Base-by-base conservation (phyloP, 2,797 vertebrate genomes). In the Aldrovandia affinis region DNA sequence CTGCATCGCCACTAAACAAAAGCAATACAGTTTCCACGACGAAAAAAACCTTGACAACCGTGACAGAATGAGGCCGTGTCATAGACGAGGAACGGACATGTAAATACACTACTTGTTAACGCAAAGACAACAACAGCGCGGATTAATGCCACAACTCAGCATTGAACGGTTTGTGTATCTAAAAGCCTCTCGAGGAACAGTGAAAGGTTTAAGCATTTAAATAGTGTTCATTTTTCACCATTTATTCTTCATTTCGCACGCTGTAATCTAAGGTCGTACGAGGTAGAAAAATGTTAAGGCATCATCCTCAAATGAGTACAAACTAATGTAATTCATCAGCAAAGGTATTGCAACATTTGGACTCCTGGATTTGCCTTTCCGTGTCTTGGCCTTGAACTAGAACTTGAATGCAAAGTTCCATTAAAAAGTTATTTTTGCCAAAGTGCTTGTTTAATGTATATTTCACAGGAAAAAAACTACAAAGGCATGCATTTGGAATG, bases 301-400 rank as follows among this genome's bases (percentile, higher is more conserved):
- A 50, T 81, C 47, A 86, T 81, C 36, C 47, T 70, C 30, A 61
- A 84, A 36, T 80, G 14, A 85, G 61, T 61, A 63, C n/a, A 68
- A 82, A 33, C 78, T 65, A 83, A 61, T 75, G 44, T 81, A 44
- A 73, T 68, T 83, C 52, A 52, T 79, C 83, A 61, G 20, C 30
- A 79, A 39, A 81, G 52, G 52, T 63, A 79, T 22, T 65, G 25
- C 54, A 36, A 36, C 39, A 33, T 55, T 57, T 85, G 54, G n/a
- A 82, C 52, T 47, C 75, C 73, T n/a, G n/a, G 55, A 89, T 86
- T 84, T 88, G 78, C 81, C 86, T 85, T 47, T 86, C 80, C 77
- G 82, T 83, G 25, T 4, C 65, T 30, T 81, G 28, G 6, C 65
- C 30, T 79, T 83, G 73, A 39, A 77, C 50, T 83, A 30, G 57